These are phyloP conservation scores for Pristiophorus japonicus DNA, from an alignment of 2,113 vertebrate species.

Conservation along the genomic window DNA sequence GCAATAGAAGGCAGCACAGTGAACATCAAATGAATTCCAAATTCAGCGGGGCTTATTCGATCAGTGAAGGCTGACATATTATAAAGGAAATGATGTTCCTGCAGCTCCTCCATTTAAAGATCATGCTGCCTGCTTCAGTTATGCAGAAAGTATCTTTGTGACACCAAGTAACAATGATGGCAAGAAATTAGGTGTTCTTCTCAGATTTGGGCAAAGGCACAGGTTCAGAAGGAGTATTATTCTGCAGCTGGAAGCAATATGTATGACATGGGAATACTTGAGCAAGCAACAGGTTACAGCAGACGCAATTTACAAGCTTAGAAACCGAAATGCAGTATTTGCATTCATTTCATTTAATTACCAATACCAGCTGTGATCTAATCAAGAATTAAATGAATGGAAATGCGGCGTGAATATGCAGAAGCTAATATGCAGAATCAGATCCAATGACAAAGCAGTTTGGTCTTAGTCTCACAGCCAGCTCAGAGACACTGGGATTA, in stretches of 20 bases:
- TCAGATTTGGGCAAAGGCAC: background rate
- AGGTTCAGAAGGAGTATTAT: background rate
- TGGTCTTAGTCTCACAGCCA: background rate
- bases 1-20: background rate
- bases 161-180: background rate
- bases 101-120: background rate
- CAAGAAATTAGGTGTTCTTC: background rate
- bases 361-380: background rate
- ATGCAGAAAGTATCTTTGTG: background rate
- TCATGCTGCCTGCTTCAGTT: background rate
- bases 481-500: background rate
- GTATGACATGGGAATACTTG: background rate
- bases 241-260: background rate
- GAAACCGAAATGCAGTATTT: background rate
- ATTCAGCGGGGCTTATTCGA: background rate
- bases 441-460: background rate
- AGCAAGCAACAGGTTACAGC: background rate
- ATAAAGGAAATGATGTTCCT: background rate
- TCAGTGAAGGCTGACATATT: background rate
- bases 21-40: background rate
- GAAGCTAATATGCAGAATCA: background rate
- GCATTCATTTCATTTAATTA: background rate
- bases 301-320: background rate
- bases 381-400: background rate
- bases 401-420: background rate